Percentiles rank a stretch among this genome's conserved stretches.
Conservation (phyloP, 2,797 vertebrate species). For the Ctenochaetus hawaiiensis region DNA sequence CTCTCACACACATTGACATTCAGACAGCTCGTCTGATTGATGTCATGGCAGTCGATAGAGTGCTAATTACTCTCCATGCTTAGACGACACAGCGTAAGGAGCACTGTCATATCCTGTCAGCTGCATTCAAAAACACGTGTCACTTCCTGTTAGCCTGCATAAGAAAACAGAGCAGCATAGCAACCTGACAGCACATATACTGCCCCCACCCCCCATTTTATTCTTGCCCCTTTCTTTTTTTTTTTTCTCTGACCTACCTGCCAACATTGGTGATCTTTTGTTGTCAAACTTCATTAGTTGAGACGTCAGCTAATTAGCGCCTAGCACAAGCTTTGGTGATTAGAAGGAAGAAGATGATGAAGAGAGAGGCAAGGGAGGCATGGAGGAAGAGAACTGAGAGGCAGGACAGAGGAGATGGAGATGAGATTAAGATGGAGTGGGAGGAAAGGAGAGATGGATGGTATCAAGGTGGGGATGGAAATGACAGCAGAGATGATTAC, state of each 20-base stretch:
- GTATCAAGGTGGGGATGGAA: slow-evolving; percentile 47
- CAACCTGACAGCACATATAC: slow-evolving; percentile 41
- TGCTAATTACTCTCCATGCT: slow-evolving; percentile 84
- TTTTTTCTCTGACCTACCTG: slow-evolving; percentile 72
- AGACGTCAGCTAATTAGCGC: slow-evolving; percentile 88
- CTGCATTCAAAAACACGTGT: slow-evolving; percentile 87
- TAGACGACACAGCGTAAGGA: slow-evolving; percentile 59
- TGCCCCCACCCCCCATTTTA: slow-evolving; percentile 19
- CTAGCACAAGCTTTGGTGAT: slow-evolving; percentile 68
- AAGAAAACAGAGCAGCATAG: slow-evolving; percentile 49
- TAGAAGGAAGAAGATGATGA: slow-evolving; percentile 70
- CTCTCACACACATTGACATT: slow-evolving; percentile 52
- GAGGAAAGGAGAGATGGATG: slow-evolving; percentile 66
- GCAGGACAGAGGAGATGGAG: slow-evolving; percentile 63
- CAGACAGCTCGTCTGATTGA: slow-evolving; percentile 84
- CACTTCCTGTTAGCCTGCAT: slow-evolving; percentile 90
- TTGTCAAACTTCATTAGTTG: slow-evolving; percentile 93
- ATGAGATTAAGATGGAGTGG: slow-evolving; percentile 69
- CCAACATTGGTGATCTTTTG: slow-evolving; percentile 87
- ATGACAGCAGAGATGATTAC: slow-evolving; percentile 67
- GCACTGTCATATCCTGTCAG: slow-evolving; percentile 80
- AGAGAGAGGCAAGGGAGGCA: slow-evolving; percentile 36
- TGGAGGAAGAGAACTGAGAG: slow-evolving; percentile 18
- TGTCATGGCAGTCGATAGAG: slow-evolving; percentile 82
- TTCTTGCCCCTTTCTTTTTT: slow-evolving; percentile 9